Conservation (phyloP, 2,113 vertebrate genomes). For the Microtus ochrogaster region DNA sequence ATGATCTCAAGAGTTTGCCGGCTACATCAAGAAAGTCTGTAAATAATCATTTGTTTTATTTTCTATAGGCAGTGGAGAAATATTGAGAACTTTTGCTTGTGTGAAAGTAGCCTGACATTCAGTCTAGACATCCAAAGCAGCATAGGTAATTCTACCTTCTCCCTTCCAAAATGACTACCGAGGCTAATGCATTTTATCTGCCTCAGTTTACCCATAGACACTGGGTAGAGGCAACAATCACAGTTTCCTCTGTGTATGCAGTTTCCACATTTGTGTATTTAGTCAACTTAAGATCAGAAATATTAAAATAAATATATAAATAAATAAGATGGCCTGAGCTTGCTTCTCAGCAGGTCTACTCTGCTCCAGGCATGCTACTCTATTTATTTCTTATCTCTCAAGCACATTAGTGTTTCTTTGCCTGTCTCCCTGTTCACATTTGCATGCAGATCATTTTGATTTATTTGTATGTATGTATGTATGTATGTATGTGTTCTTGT, state of each 20-base stretch:
- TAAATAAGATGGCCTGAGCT: background rate
- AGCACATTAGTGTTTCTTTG: background rate
- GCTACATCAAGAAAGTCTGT: constrained; percentile 26
- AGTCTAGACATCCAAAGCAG: background rate
- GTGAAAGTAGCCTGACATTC: constrained; percentile 25
- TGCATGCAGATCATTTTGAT: background rate
- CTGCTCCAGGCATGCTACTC: no score
- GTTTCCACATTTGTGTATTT: background rate
- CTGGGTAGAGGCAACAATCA: background rate
- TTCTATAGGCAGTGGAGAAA: background rate
- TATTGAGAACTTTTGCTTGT: background rate
- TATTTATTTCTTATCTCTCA: background rate
- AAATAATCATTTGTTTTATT: constrained; percentile 37
- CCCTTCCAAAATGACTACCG: constrained; percentile 29
- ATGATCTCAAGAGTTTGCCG: background rate
- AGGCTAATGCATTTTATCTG: background rate
- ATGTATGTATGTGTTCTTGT: background rate
- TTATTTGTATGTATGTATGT: background rate
- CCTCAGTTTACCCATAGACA: background rate
- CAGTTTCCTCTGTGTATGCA: background rate
- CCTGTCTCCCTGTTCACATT: background rate
- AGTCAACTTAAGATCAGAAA: background rate
- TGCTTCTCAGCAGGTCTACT: background rate
- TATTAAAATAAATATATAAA: background rate
- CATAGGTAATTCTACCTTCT: background rate